Evolutionary conservation across 2,113 vertebrate genomes (phyloP).

Genomic region (Apteryx owenii): DNA sequence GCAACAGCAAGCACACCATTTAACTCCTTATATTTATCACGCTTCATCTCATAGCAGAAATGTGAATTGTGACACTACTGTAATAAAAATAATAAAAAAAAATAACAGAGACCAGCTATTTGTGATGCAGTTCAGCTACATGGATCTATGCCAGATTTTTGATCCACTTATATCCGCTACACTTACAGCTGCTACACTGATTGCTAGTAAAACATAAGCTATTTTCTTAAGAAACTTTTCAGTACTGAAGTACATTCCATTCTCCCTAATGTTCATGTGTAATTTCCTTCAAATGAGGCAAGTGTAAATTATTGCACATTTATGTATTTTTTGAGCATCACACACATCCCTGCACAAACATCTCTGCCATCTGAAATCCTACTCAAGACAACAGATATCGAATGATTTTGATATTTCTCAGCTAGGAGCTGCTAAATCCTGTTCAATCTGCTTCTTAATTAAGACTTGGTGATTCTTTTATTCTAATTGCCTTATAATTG

Average conservation of each 20-base stretch:
- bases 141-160: background rate
- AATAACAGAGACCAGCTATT: background rate
- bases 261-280: background rate
- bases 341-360: background rate
- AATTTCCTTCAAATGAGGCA: slow-evolving; percentile 34
- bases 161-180: background rate
- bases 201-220: background rate
- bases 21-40: slow-evolving; percentile 24
- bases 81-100: background rate
- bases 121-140: background rate
- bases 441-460: slow-evolving; percentile 71
- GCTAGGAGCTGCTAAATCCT: slow-evolving; percentile 55
- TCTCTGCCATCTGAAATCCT: slow-evolving; percentile 48
- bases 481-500: slow-evolving; percentile 70
- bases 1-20: background rate
- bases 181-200: background rate
- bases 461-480: slow-evolving; percentile 58
- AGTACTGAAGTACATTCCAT: background rate
- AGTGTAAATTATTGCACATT: slow-evolving; percentile 35
- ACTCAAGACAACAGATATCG: slow-evolving; percentile 19
- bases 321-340: background rate
- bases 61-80: background rate
- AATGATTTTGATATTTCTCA: slow-evolving; percentile 37
- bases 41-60: background rate
- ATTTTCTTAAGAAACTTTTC: slow-evolving; percentile 28